phyloP scores from a whole-genome alignment of 2,888 invertebrate species.

The Nebria brevicollis region DNA sequence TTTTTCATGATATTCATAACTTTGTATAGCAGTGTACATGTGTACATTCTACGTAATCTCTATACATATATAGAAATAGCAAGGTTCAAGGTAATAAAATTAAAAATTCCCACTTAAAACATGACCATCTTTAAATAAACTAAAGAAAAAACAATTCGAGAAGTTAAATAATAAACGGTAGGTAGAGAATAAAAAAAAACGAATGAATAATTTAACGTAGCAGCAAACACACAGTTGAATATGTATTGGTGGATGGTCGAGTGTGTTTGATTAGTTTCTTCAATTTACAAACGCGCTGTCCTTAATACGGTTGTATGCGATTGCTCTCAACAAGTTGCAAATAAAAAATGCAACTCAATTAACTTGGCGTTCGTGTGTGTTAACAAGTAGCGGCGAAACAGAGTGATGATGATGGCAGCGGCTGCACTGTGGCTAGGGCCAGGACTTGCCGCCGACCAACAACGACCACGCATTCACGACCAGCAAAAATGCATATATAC shows the following conservation, averaged over 20 bases:
- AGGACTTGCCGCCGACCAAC: not conserved
- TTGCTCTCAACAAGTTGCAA: conserved; percentile 27
- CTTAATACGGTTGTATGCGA: conserved; percentile 30
- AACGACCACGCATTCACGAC: not conserved
- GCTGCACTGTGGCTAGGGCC: not conserved
- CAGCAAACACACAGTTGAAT: conserved; percentile 1
- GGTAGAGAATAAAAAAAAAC: conserved; percentile 23
- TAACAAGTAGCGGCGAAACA: conserved; percentile 30
- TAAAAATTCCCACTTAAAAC: conserved; percentile 16
- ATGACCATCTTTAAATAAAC: conserved; percentile 28
- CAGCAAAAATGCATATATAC: not conserved
- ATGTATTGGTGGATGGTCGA: not conserved
- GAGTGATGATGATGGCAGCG: conserved; percentile 2
- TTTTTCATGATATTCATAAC: not conserved
- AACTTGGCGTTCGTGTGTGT: conserved; percentile 38
- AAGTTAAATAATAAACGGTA: conserved; percentile 24
- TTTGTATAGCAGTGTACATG: not conserved
- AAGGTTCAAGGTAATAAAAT: conserved; percentile 22
- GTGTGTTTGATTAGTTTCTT: conserved; percentile 44
- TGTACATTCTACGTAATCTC: not conserved
- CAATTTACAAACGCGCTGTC: conserved; percentile 41
- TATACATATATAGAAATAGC: not conserved
- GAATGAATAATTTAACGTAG: not conserved
- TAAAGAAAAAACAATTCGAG: conserved; percentile 21
- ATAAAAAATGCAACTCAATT: conserved; percentile 46